phyloP scores from a whole-genome alignment of 2,113 vertebrate genomes.

The Morone chrysops region DNA sequence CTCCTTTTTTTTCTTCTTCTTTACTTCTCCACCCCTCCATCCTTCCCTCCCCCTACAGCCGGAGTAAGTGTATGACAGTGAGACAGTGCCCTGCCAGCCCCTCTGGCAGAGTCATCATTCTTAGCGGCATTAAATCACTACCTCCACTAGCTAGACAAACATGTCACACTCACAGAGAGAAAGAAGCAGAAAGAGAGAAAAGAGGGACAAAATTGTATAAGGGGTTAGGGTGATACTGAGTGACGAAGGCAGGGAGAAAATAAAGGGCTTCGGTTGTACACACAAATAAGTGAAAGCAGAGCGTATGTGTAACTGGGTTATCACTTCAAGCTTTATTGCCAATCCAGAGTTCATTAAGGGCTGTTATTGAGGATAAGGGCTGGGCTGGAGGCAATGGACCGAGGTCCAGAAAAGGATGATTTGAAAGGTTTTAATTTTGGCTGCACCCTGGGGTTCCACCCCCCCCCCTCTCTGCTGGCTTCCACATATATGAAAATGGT shows the following conservation, averaged over 20 bases:
- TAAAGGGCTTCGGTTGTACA: conserved; percentile 33
- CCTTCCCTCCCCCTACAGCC: conserved; percentile 55
- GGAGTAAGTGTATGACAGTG: conserved; percentile 81
- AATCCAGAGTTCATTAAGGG: conserved; percentile 70
- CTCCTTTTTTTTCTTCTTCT: conserved; percentile 11
- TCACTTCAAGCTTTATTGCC: conserved; percentile 64
- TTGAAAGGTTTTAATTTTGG: conserved; percentile 60
- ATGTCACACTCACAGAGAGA: conserved; percentile 75
- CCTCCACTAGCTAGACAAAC: conserved; percentile 85
- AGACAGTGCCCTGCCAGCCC: conserved; percentile 83
- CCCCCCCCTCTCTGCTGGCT: conserved; percentile 34
- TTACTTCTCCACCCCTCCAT: conserved; percentile 37
- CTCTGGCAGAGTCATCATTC: conserved; percentile 87
- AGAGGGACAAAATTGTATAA: conserved; percentile 39
- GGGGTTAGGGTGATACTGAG: conserved; percentile 50
- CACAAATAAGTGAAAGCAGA: conserved; percentile 42
- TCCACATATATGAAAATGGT: conserved; percentile 47
- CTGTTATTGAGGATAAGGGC: conserved; percentile 55
- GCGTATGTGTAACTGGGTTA: conserved; percentile 66
- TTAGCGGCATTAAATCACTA: conserved; percentile 85
- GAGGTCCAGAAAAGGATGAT: conserved; percentile 58
- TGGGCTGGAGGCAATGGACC: conserved; percentile 45
- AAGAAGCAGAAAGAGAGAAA: conserved; percentile 47
- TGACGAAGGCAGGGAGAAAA: conserved; percentile 48
- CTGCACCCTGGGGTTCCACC: conserved; percentile 35